Evolutionary conservation across 2,797 vertebrate genomes (phyloP).

Genomic region (Sebastes cheni): DNA sequence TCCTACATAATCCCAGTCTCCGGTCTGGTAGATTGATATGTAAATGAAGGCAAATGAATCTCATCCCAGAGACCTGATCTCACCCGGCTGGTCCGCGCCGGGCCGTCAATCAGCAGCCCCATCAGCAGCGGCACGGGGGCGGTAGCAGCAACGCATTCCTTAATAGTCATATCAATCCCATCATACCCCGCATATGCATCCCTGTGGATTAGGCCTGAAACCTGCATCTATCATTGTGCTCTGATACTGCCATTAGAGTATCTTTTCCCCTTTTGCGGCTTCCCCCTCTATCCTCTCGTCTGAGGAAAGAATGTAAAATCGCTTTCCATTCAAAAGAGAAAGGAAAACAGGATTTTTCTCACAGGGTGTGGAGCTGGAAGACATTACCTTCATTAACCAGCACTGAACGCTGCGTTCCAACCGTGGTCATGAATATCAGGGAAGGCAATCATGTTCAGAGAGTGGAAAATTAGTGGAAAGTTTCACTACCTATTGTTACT

Average conservation of each 20-base stretch:
- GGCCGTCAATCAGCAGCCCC: conserved; percentile 65
- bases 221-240: conserved; percentile 65
- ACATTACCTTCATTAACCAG: conserved; percentile 6
- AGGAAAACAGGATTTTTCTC: conserved; percentile 51
- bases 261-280: conserved; percentile 41
- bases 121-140: conserved; percentile 38
- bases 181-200: conserved; percentile 37
- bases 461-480: conserved; percentile 44
- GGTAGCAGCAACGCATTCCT: conserved; percentile 28
- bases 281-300: conserved; percentile 32
- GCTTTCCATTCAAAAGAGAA: conserved; percentile 47
- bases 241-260: conserved; percentile 60
- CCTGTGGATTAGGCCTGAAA: conserved; percentile 53
- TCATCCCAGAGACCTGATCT: conserved; percentile 62
- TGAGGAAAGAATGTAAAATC: conserved; percentile 65
- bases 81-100: conserved; percentile 11
- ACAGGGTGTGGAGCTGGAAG: conserved; percentile 56
- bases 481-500: conserved; percentile 9
- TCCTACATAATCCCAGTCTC: conserved; percentile 43
- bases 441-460: conserved; percentile 17
- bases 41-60: conserved; percentile 69
- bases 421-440: conserved; percentile 7
- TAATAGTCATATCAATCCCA: conserved; percentile 50
- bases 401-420: conserved; percentile 1
- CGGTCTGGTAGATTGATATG: conserved; percentile 65